Conservation (phyloP, 2,113 vertebrate genomes). For the Nipponia nippon region DNA sequence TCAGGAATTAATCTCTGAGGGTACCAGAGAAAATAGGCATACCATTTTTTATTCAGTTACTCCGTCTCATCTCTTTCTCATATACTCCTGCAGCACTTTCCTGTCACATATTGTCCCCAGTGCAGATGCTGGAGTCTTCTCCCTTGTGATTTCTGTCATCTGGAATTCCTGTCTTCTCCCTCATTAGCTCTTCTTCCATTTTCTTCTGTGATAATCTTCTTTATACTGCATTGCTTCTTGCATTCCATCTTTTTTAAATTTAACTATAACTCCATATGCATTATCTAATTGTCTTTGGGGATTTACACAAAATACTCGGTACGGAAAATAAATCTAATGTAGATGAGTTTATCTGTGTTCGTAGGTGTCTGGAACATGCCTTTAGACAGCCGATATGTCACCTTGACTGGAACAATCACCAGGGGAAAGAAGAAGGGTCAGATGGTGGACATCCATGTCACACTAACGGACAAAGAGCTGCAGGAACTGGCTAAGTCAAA, state of each 20-base stretch:
- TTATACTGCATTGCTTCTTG: neutral
- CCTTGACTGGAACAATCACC: conserved; percentile 96
- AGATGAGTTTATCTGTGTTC: conserved; percentile 28
- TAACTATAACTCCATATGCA: neutral
- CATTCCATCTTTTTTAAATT: neutral
- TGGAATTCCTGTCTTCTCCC: neutral
- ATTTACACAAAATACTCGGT: neutral
- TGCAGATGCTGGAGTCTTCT: neutral
- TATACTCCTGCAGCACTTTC: neutral
- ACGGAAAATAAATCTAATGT: neutral
- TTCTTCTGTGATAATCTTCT: neutral
- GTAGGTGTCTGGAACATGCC: conserved; percentile 83
- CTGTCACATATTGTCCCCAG: neutral
- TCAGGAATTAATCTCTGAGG: neutral
- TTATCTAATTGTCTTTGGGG: neutral
- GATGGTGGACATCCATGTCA: conserved; percentile 97
- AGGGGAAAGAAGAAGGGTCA: conserved; percentile 98
- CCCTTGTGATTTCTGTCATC: neutral
- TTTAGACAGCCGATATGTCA: conserved; percentile 93
- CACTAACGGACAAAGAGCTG: conserved; percentile 90
- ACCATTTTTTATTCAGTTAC: neutral
- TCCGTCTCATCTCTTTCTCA: neutral
- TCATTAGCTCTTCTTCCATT: neutral
- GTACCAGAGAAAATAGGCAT: neutral
- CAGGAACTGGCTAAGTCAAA: conserved; percentile 89